Percentiles rank a stretch among this genome's conserved stretches.
These are phyloP conservation scores for Ceyx cyanopectus DNA, from an alignment of 2,113 vertebrate genomes.

Conservation along the genomic window DNA sequence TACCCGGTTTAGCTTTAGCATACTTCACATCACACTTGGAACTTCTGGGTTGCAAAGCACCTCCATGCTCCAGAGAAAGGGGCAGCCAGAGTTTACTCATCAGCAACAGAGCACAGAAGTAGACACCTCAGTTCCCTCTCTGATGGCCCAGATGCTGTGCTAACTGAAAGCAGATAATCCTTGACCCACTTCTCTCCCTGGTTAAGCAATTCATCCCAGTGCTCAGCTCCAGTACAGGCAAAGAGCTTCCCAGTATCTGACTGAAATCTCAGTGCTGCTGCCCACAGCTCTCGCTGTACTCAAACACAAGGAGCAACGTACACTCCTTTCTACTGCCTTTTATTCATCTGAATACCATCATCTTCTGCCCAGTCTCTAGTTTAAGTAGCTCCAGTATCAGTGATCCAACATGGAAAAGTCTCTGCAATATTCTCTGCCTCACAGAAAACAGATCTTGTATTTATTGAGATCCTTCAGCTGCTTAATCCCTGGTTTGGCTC, in stretches of 20 bases:
- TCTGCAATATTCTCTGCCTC: background rate
- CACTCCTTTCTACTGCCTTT: background rate
- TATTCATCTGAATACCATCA: background rate
- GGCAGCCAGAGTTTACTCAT: background rate
- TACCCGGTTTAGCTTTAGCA: background rate
- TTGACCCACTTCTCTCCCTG: background rate
- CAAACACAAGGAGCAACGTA: fast-evolving
- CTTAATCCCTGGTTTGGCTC: background rate
- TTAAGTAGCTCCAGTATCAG: background rate
- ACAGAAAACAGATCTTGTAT: background rate
- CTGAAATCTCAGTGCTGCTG: background rate
- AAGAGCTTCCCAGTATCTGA: background rate
- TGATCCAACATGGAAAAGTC: background rate
- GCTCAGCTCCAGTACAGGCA: background rate
- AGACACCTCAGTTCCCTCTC: background rate
- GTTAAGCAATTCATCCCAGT: background rate
- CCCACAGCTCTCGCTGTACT: background rate
- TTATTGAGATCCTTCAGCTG: background rate
- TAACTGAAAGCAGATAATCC: background rate
- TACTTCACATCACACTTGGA: background rate
- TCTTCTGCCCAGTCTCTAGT: background rate
- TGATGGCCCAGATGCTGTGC: background rate
- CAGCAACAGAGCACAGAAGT: background rate
- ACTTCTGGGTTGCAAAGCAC: background rate
- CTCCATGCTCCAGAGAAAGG: background rate